Percentiles rank a stretch among this genome's conserved stretches.
Evolutionary conservation across 1,140 invertebrate species (phyloP).

Genomic region (Ctenoplectra terminalis): DNA sequence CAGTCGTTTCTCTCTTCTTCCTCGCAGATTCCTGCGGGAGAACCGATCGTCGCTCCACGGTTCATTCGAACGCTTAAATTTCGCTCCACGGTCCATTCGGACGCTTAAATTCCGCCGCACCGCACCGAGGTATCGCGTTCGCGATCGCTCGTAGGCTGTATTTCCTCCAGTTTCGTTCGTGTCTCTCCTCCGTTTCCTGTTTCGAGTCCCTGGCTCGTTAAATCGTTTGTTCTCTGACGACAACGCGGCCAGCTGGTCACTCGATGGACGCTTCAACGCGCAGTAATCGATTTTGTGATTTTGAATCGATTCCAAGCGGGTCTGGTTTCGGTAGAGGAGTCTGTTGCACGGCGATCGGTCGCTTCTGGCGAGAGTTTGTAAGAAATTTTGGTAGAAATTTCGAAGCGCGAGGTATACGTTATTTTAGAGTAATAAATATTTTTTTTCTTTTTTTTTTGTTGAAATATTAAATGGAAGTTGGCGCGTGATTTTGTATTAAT

Average conservation of each 20-base stretch:
- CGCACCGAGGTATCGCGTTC: neutral
- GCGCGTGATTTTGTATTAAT: too few relatives aligned
- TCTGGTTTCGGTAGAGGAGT: neutral
- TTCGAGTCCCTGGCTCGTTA: constrained; percentile 79
- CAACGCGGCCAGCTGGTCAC: neutral
- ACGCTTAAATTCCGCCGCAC: constrained; percentile 7
- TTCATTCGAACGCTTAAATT: too few relatives aligned
- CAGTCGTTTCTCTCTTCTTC: neutral
- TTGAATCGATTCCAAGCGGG: too few relatives aligned
- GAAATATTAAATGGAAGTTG: too few relatives aligned
- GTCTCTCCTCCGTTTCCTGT: constrained; percentile 57
- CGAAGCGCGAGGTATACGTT: too few relatives aligned
- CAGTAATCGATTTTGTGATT: neutral
- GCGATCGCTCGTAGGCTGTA: constrained; percentile 7
- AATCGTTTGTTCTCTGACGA: constrained; percentile 79
- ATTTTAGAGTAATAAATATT: too few relatives aligned
- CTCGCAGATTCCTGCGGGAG: neutral
- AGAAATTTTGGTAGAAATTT: too few relatives aligned
- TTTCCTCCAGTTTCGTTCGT: too few relatives aligned
- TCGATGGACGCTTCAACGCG: neutral
- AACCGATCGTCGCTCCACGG: neutral
- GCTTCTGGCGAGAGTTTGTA: too few relatives aligned
- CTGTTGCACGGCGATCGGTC: neutral
- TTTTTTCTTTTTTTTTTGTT: too few relatives aligned
- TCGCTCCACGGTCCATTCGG: neutral